Percentiles rank a stretch among this genome's conserved stretches.
Conservation (phyloP, 2,797 vertebrate genomes). For the Paramormyrops hopkinsi region DNA sequence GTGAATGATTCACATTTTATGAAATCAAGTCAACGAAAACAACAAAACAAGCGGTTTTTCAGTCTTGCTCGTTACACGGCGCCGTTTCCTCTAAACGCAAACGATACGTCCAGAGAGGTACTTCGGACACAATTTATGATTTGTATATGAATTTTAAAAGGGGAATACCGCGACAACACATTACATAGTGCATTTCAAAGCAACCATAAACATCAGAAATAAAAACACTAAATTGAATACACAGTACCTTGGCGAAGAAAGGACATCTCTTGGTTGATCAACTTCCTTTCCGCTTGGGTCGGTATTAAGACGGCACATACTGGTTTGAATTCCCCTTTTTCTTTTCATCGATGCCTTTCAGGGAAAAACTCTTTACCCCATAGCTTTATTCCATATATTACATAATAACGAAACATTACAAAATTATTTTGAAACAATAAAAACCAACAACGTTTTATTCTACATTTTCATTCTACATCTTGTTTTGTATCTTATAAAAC, state of each 20-base stretch:
- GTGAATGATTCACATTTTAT: background rate
- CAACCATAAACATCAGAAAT: background rate
- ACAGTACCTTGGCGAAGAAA: slow-evolving; percentile 42
- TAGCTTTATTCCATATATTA: slow-evolving; percentile 31
- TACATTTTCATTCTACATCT: background rate
- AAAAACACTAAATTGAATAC: background rate
- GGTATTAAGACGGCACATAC: slow-evolving; percentile 42
- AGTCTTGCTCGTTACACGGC: background rate
- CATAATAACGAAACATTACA: slow-evolving; percentile 4
- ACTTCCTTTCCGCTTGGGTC: slow-evolving; percentile 42
- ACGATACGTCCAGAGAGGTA: background rate
- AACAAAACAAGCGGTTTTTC: background rate
- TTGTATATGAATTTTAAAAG: background rate
- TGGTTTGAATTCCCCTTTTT: slow-evolving; percentile 26
- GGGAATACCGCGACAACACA: background rate
- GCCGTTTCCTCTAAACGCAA: background rate
- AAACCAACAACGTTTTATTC: background rate
- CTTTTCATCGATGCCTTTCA: slow-evolving; percentile 40
- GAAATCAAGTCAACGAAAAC: background rate
- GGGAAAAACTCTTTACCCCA: slow-evolving; percentile 37
- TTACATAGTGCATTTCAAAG: background rate
- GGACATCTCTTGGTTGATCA: slow-evolving; percentile 39
- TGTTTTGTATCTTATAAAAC: background rate
- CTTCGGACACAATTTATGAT: background rate
- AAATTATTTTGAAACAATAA: background rate